phyloP scores from a whole-genome alignment of 2,888 invertebrate genomes.

The Cephonodes hylas region DNA sequence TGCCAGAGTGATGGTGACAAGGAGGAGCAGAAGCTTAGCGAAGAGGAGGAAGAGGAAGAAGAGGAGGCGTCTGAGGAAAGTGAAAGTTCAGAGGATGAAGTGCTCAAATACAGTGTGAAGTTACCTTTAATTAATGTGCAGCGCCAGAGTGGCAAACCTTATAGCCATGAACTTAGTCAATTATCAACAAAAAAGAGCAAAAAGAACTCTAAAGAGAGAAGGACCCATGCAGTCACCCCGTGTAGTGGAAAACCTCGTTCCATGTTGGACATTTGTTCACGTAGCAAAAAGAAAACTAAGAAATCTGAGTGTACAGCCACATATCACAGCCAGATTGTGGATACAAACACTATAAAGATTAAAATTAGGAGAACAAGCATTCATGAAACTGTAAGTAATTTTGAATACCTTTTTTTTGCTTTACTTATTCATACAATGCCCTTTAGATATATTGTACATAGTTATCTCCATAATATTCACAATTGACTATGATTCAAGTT shows the following conservation, averaged over 20 bases:
- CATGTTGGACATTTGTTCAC: conserved; percentile 74
- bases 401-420: neutral
- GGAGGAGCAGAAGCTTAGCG: conserved; percentile 32
- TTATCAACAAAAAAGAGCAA: conserved; percentile 77
- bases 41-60: conserved; percentile 36
- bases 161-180: conserved; percentile 81
- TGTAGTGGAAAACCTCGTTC: conserved; percentile 78
- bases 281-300: conserved; percentile 75
- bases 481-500: neutral
- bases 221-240: conserved; percentile 64
- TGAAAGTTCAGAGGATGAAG: conserved; percentile 73
- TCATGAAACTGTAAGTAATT: conserved; percentile 63
- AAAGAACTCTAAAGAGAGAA: conserved; percentile 64
- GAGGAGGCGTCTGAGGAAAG: conserved; percentile 44
- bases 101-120: conserved; percentile 72
- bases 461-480: neutral
- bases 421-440: neutral
- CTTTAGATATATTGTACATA: neutral
- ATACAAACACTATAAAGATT: conserved; percentile 85
- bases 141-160: conserved; percentile 75
- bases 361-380: conserved; percentile 84
- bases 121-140: conserved; percentile 69
- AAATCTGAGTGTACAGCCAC: conserved; percentile 68
- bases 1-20: conserved; percentile 59
- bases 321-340: conserved; percentile 84